Evolutionary conservation across 64 coral and sea anemone genomes (phyloP).

Genomic region (Montipora efflorescens): DNA sequence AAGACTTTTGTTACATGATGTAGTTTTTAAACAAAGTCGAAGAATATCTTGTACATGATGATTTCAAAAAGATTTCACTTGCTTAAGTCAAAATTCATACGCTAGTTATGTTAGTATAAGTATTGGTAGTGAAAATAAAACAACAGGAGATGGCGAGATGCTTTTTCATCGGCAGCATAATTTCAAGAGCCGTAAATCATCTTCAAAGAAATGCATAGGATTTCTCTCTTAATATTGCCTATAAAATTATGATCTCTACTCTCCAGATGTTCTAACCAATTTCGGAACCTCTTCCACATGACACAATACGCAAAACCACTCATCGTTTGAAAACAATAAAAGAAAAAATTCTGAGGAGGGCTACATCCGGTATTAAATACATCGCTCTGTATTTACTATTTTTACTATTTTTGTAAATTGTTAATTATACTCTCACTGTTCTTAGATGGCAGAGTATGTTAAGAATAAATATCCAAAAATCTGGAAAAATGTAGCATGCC

Average conservation of each 20-base stretch:
- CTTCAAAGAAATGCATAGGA: background rate
- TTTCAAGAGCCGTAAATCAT: no score
- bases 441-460: slow-evolving; percentile 21
- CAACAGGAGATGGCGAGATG: no score
- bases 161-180: no score
- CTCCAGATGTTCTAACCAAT: slow-evolving; percentile 25
- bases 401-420: slow-evolving; percentile 27
- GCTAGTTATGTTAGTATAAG: no score
- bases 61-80: no score
- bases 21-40: no score
- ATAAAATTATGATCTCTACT: slow-evolving; percentile 23
- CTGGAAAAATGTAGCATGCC: slow-evolving; percentile 24
- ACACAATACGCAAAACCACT: slow-evolving; percentile 18
- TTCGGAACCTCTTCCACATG: slow-evolving; percentile 24
- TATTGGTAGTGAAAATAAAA: no score
- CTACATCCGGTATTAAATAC: background rate
- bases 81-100: no score
- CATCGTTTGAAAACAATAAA: slow-evolving; percentile 23
- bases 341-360: slow-evolving; percentile 12
- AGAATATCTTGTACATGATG: no score
- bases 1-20: no score
- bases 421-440: slow-evolving; percentile 20
- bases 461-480: slow-evolving; percentile 23
- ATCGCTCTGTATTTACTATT: slow-evolving; percentile 20
- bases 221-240: slow-evolving; percentile 22